Percentiles rank a stretch among this genome's conserved stretches.
phyloP scores from a whole-genome alignment of 2,888 invertebrate genomes.

The Argyra leucocephala region DNA sequence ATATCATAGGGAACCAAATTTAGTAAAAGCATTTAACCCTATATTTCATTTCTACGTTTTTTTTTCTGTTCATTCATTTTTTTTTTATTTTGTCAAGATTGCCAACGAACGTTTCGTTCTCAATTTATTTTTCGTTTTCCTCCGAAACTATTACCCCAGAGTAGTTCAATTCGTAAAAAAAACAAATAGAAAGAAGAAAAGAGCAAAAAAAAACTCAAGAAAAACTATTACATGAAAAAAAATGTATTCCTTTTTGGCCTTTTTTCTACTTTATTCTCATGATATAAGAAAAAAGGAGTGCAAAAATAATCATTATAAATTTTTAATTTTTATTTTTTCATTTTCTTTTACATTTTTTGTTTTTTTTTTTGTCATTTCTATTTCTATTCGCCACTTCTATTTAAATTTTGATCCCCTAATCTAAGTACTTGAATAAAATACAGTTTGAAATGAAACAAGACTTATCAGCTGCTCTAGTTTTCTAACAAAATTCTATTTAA shows the following conservation, averaged over 20 bases:
- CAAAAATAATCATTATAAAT: background rate
- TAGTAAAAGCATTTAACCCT: background rate
- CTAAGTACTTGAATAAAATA: too few relatives aligned
- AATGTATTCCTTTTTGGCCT: background rate
- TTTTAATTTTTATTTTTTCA: background rate
- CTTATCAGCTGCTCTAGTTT: too few relatives aligned
- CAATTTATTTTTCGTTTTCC: background rate
- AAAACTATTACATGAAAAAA: background rate
- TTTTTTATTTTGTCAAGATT: too few relatives aligned
- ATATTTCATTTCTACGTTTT: slow-evolving; percentile 1
- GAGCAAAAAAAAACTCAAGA: background rate
- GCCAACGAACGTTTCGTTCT: too few relatives aligned
- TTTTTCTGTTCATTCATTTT: too few relatives aligned
- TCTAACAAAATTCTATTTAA: too few relatives aligned
- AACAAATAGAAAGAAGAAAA: background rate
- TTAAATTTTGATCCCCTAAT: background rate
- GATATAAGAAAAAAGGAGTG: background rate
- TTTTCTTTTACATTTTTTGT: background rate
- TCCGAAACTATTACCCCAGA: background rate
- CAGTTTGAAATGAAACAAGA: too few relatives aligned
- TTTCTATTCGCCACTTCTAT: background rate
- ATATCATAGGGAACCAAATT: too few relatives aligned
- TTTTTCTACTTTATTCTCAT: background rate
- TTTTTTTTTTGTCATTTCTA: background rate
- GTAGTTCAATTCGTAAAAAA: background rate